phyloP scores from a whole-genome alignment of 2,888 invertebrate species.

The Rhyacophila evoluta region DNA sequence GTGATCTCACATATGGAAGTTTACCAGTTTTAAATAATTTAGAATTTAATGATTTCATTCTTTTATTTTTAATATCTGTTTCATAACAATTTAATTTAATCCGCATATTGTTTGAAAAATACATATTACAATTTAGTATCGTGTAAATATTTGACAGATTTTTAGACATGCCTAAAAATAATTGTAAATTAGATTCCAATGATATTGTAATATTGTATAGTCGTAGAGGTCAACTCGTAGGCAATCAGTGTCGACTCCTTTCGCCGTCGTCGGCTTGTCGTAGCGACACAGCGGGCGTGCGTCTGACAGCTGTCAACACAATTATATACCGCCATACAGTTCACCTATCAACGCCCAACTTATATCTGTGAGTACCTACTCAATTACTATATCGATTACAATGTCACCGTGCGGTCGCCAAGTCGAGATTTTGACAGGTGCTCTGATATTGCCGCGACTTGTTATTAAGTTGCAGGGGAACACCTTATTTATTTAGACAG shows the following conservation, averaged over 20 bases:
- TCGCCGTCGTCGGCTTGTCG: not conserved
- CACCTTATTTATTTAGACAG: too few relatives aligned
- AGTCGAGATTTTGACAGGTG: conserved; percentile 34
- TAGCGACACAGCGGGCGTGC: conserved; percentile 40
- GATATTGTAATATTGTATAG: not conserved
- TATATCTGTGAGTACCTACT: conserved; percentile 30
- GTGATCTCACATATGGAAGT: too few relatives aligned
- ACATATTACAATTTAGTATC: too few relatives aligned
- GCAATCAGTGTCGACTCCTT: conserved; percentile 19
- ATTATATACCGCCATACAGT: conserved; percentile 35
- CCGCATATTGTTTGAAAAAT: too few relatives aligned
- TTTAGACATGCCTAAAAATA: too few relatives aligned
- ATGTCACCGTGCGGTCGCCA: conserved; percentile 32
- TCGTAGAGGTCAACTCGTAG: conserved; percentile 27
- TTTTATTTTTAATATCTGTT: too few relatives aligned
- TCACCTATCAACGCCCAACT: conserved; percentile 26
- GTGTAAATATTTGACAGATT: too few relatives aligned
- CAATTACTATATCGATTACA: conserved; percentile 52
- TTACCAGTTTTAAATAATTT: too few relatives aligned
- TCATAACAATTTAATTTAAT: too few relatives aligned
- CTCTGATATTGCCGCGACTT: not conserved
- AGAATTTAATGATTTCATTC: too few relatives aligned
- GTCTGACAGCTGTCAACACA: conserved; percentile 51
- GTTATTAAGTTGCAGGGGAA: not conserved
- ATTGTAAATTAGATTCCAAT: not conserved